These are phyloP conservation scores for Actinia tenebrosa DNA, from an alignment of 64 coral and sea anemone genomes.

Conservation along the genomic window DNA sequence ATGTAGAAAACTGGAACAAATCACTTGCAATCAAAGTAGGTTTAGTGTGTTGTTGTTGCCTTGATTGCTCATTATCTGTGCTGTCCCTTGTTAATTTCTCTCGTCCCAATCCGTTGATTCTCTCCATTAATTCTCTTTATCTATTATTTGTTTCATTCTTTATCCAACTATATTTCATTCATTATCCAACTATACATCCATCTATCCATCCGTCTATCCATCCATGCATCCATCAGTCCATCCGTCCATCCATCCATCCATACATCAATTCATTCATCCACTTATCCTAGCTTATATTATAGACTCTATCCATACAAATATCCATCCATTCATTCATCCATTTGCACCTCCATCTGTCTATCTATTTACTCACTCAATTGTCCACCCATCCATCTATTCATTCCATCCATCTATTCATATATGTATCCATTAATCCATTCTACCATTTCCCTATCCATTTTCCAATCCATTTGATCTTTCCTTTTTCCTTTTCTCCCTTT, in stretches of 20 bases:
- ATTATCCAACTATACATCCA: too few relatives aligned
- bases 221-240: too few relatives aligned
- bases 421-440: too few relatives aligned
- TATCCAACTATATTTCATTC: not conserved
- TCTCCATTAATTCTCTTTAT: not conserved
- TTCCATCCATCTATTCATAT: not conserved
- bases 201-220: too few relatives aligned
- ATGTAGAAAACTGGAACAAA: conserved; percentile 78
- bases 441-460: too few relatives aligned
- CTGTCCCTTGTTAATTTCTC: not conserved
- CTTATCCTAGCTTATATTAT: too few relatives aligned
- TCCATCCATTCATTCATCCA: not conserved
- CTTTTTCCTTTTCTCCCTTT: not conserved
- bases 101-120: not conserved
- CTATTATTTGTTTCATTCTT: not conserved
- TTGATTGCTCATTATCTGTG: not conserved
- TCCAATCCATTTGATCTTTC: too few relatives aligned
- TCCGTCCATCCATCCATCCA: too few relatives aligned
- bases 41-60: not conserved
- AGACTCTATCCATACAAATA: too few relatives aligned
- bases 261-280: not conserved
- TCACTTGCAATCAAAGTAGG: conserved; percentile 83
- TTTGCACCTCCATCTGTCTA: not conserved
- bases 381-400: not conserved
- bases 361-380: not conserved